These are phyloP conservation scores for Xylocopa sonorina DNA, from an alignment of 1,140 invertebrate genomes.

Conservation along the genomic window DNA sequence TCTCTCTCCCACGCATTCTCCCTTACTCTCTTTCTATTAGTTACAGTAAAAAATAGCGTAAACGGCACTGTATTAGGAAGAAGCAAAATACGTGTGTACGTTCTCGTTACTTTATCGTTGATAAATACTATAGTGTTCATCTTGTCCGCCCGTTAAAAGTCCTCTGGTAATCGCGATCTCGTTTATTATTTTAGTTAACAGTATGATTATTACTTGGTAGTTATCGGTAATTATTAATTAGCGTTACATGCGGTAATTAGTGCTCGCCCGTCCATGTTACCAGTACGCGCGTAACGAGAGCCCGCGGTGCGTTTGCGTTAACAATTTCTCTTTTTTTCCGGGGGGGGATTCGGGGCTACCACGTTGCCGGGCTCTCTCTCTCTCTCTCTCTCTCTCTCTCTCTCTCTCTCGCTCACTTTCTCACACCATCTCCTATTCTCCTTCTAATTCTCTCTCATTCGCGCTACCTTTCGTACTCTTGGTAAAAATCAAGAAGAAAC, in stretches of 20 bases:
- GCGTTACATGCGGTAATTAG: conserved; percentile 66
- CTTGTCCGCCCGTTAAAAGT: conserved; percentile 62
- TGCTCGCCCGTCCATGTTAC: conserved; percentile 56
- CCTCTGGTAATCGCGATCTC: conserved; percentile 59
- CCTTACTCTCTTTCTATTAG: conserved; percentile 72
- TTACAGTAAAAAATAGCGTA: conserved; percentile 83
- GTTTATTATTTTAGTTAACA: conserved; percentile 53
- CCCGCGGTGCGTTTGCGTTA: conserved; percentile 20
- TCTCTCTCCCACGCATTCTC: conserved; percentile 59
- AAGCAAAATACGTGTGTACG: conserved; percentile 82
- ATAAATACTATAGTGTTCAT: conserved; percentile 77
- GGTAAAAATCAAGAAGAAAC: conserved; percentile 22
- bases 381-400: neutral
- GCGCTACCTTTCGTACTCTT: neutral
- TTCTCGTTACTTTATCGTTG: conserved; percentile 81
- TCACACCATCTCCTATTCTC: neutral
- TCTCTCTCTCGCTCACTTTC: neutral
- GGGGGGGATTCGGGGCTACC: neutral
- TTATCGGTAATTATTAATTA: conserved; percentile 68
- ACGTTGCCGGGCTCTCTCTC: conserved; percentile 17
- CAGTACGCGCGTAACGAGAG: conserved; percentile 48
- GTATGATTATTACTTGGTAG: conserved; percentile 66
- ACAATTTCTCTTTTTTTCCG: neutral
- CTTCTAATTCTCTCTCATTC: neutral
- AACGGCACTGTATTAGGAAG: conserved; percentile 83